Conservation (phyloP, 64 coral and sea anemone species). For the Exaiptasia diaphana region DNA sequence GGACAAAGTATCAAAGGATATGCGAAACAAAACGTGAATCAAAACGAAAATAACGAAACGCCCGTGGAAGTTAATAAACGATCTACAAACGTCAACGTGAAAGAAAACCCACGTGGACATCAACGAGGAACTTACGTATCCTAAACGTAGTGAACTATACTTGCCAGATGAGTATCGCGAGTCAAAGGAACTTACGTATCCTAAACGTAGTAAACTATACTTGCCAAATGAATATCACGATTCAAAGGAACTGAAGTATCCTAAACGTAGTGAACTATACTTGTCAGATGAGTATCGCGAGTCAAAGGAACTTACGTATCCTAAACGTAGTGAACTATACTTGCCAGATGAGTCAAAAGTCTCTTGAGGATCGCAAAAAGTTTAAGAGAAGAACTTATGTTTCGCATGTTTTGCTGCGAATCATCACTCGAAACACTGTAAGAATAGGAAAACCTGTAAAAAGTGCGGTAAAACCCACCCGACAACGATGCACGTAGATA, state of each 20-base stretch:
- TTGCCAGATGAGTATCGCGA: neutral
- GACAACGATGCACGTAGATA: constrained; percentile 47
- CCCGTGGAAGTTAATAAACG: neutral
- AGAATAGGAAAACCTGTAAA: constrained; percentile 27
- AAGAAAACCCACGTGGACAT: neutral
- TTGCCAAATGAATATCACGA: neutral
- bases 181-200: neutral
- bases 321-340: neutral
- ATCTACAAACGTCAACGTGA: neutral
- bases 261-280: neutral
- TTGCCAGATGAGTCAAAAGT: neutral
- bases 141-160: neutral
- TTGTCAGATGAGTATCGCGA: neutral
- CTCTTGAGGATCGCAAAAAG: constrained; percentile 47
- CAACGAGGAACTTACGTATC: neutral
- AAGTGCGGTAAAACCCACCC: constrained; percentile 60
- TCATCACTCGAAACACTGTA: constrained; percentile 15
- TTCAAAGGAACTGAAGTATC: neutral
- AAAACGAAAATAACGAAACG: neutral
- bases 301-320: neutral
- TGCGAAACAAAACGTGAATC: neutral
- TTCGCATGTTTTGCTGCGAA: constrained; percentile 43
- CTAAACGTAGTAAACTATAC: neutral
- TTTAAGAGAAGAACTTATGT: constrained; percentile 23
- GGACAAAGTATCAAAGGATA: neutral